Evolutionary conservation across 2,797 vertebrate genomes (phyloP).

Genomic region (Protosalanx chinensis): DNA sequence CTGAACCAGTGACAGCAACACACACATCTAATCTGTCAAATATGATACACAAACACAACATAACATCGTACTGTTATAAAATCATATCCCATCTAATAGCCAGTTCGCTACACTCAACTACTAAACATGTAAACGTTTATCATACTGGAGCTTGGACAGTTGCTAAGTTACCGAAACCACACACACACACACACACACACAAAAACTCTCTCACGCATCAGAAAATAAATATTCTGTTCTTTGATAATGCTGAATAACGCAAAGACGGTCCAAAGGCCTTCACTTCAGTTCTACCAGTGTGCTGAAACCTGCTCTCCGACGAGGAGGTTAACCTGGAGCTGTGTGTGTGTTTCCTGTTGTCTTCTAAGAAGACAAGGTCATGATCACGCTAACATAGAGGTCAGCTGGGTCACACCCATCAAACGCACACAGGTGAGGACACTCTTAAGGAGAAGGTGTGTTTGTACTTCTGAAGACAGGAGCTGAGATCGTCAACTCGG

Average conservation of each 20-base stretch:
- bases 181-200: neutral
- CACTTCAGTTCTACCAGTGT: too few species aligned
- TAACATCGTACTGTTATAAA: neutral
- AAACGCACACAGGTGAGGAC: slow-evolving; percentile 46
- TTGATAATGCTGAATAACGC: neutral
- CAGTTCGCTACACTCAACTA: neutral
- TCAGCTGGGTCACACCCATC: neutral
- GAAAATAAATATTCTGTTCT: slow-evolving; percentile 12
- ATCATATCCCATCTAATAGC: neutral
- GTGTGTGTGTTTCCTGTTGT: neutral
- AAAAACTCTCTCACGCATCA: neutral
- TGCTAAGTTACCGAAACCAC: slow-evolving; percentile 31
- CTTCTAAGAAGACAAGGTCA: neutral
- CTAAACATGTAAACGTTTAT: neutral
- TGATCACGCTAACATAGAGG: neutral
- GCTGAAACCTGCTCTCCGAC: too few species aligned
- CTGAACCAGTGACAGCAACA: neutral
- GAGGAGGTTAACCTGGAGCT: too few species aligned
- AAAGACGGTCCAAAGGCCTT: neutral
- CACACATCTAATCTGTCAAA: neutral
- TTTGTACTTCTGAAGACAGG: slow-evolving; percentile 53
- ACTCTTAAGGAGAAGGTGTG: slow-evolving; percentile 46
- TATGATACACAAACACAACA: neutral
- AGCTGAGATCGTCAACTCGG: slow-evolving; percentile 60
- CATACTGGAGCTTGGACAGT: slow-evolving; percentile 15